Base-by-base conservation (phyloP, 2,888 invertebrate genomes). In the Mamestra brassicae region DNA sequence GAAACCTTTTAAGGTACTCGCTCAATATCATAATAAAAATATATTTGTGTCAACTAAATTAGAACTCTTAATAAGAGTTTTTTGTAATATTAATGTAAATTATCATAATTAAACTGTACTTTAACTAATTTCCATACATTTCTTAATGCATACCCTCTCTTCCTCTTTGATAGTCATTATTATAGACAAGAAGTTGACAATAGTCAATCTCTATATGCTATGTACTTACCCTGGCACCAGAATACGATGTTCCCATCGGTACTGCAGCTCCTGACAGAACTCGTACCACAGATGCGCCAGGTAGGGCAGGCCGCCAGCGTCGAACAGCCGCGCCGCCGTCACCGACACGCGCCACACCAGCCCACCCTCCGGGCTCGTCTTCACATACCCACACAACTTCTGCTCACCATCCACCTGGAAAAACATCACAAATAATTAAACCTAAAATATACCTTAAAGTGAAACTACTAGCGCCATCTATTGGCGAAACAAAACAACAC, bases 231-330 rank as follows among this genome's bases (percentile, higher is more conserved):
- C 99, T 38, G 98, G 98, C 85, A 99, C 97, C 55, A 96, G 90
- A 78, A 98, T 97, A 70, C 97, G 97, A 88, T 98, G 98, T 89
- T 99, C 99, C 98, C 99, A 99, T 47, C 99, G 97, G 90, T 98
- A 98, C 80, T 99, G 97, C 92, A 99, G 97, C 93, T 99, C 99
- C 87, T 99, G 98, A 0, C 98, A 97, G 90, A 99, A 98, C 92
- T 99, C 99, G 89, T 98, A 98, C 99, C 99, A 99, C 17, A 99
- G 92, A 90, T 99, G 99, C 0, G 98, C 98, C 71, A 99, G 97
- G 67, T 98, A 98, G 0, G 97, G 97, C 7, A 98, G 97, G 1
- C 98, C 98, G 36, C 98, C 97, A 57, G 97, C 98, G 82, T 98
- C 97, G 69, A 98, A 96, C 63, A 98, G 97, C 75, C 98, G 98